Percentiles rank a stretch among this genome's conserved stretches.
phyloP scores from a whole-genome alignment of 2,888 invertebrate genomes.

The Pammene fasciana region DNA sequence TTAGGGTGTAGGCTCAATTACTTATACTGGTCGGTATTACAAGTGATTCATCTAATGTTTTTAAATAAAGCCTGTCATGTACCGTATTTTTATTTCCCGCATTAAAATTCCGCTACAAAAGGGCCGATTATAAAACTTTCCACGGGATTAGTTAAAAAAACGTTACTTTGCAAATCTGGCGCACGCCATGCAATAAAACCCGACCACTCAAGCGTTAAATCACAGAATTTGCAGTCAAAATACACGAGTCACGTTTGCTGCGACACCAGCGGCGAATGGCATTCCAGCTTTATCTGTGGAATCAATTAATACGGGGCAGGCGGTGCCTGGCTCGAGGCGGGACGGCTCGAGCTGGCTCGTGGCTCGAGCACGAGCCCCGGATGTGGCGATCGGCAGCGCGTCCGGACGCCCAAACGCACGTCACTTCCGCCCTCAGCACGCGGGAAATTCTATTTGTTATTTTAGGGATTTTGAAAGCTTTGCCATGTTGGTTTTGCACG shows the following conservation, averaged over 20 bases:
- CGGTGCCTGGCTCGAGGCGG: conserved; percentile 57
- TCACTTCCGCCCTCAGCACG: conserved; percentile 59
- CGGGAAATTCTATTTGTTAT: conserved; percentile 64
- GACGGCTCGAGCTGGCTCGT: conserved; percentile 27
- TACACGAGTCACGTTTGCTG: conserved; percentile 54
- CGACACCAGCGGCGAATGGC: conserved; percentile 55
- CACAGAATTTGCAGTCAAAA: conserved; percentile 47
- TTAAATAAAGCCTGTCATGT: background rate
- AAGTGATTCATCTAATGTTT: background rate
- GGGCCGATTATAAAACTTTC: conserved; percentile 16
- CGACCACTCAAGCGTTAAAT: conserved; percentile 46
- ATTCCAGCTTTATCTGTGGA: conserved; percentile 69
- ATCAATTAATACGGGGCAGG: conserved; percentile 68
- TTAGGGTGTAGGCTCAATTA: conserved; percentile 25
- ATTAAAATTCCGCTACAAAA: conserved; percentile 20
- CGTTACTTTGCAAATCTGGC: conserved; percentile 37
- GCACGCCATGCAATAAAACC: conserved; percentile 49
- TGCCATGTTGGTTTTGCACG: conserved; percentile 61
- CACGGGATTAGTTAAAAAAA: conserved; percentile 36
- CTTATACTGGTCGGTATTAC: background rate
- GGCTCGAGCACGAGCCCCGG: conserved; percentile 51
- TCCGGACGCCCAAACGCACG: conserved; percentile 69
- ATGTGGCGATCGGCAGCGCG: conserved; percentile 67
- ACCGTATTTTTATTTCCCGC: background rate
- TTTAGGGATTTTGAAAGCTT: conserved; percentile 62